Evolutionary conservation across 2,888 invertebrate species (phyloP).

Genomic region (Cryptops parisi): DNA sequence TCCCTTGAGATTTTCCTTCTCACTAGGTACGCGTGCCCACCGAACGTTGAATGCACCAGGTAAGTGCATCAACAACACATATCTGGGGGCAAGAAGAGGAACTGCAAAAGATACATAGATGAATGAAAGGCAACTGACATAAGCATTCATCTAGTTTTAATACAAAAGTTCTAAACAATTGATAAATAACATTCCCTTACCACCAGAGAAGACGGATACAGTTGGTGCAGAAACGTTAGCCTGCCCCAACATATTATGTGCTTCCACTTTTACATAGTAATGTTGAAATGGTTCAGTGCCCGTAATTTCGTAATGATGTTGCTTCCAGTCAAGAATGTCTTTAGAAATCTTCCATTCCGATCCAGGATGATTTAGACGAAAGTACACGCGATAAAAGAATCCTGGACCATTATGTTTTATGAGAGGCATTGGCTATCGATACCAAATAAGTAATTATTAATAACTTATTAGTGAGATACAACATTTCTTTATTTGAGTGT

Average conservation of each 20-base stretch:
- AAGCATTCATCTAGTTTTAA: too few relatives aligned
- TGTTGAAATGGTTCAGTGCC: conserved; percentile 80
- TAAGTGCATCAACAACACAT: conserved; percentile 62
- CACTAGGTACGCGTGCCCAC: conserved; percentile 72
- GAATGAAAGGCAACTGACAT: too few relatives aligned
- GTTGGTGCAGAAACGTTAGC: conserved; percentile 63
- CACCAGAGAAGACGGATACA: conserved; percentile 81
- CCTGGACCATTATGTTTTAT: conserved; percentile 92
- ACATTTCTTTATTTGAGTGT: neutral
- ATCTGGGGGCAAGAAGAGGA: conserved; percentile 63
- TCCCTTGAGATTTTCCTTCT: conserved; percentile 82
- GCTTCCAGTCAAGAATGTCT: conserved; percentile 64
- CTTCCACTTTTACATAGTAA: conserved; percentile 78
- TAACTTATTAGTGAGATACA: neutral
- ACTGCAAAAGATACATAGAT: conserved; percentile 30
- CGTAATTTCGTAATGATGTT: conserved; percentile 48
- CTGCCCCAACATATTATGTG: conserved; percentile 76
- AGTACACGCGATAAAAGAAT: conserved; percentile 82
- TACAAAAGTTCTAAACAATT: neutral
- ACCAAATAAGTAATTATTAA: too few relatives aligned
- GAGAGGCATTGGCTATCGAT: conserved; percentile 67
- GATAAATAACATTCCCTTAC: conserved; percentile 46
- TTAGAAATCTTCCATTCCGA: conserved; percentile 47
- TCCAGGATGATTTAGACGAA: conserved; percentile 62
- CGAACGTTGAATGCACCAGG: conserved; percentile 66